Conservation (phyloP, 2,888 invertebrate genomes). For the Lochmaea crataegi region DNA sequence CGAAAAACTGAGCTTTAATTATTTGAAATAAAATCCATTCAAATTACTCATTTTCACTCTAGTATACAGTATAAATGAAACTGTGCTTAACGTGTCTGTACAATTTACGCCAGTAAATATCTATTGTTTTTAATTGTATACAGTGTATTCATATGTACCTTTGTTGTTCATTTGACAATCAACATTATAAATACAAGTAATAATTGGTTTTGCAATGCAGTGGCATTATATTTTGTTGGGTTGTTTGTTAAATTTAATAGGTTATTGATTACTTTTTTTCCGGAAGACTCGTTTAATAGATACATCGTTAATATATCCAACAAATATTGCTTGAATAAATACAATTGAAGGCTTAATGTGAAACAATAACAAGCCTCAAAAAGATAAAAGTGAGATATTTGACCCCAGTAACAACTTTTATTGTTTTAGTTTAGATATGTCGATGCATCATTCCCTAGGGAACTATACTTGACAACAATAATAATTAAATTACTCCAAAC, state of each 20-base stretch:
- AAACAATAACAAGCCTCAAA: no score
- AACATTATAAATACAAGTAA: constrained; percentile 10
- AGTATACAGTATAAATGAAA: constrained; percentile 4
- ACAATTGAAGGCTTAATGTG: no score
- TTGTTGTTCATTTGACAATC: constrained; percentile 17
- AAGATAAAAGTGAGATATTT: no score
- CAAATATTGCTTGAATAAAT: no score
- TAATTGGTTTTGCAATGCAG: constrained; percentile 30
- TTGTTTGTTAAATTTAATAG: constrained; percentile 25
- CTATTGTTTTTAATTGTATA: constrained; percentile 21
- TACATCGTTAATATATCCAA: neutral
- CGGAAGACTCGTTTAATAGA: no score
- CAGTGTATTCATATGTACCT: constrained; percentile 20
- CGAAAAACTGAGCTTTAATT: neutral
- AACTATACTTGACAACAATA: no score
- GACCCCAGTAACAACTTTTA: no score
- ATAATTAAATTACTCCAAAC: no score
- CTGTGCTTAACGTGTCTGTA: neutral
- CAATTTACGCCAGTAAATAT: constrained; percentile 19
- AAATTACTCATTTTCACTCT: neutral
- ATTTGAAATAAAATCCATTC: neutral
- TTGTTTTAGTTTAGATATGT: no score
- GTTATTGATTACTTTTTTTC: constrained; percentile 21
- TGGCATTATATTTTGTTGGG: constrained; percentile 23
- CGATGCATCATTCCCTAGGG: no score